These are phyloP conservation scores for Druceiella hillmani DNA, from an alignment of 2,888 invertebrate species.

Conservation along the genomic window DNA sequence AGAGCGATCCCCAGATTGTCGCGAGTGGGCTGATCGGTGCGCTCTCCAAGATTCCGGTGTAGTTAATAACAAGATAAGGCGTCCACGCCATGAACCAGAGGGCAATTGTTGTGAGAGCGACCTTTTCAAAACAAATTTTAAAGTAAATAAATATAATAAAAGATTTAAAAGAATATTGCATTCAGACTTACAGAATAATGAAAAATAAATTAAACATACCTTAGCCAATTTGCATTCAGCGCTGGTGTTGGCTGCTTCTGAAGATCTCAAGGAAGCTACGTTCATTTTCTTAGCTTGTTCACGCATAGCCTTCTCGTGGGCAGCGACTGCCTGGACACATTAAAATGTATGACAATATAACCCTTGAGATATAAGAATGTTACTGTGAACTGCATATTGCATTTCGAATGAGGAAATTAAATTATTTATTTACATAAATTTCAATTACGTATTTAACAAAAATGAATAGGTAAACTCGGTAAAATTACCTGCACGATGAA, in stretches of 20 bases:
- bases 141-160: too few relatives aligned
- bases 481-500: constrained; percentile 84
- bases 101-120: constrained; percentile 84
- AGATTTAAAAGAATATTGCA: too few relatives aligned
- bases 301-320: constrained; percentile 52
- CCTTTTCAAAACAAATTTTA: too few relatives aligned
- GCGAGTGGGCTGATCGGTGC: constrained; percentile 70
- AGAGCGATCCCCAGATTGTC: constrained; percentile 86
- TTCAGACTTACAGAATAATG: too few relatives aligned
- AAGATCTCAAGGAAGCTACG: constrained; percentile 51
- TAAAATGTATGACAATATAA: too few relatives aligned
- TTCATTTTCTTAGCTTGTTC: constrained; percentile 63
- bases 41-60: constrained; percentile 70
- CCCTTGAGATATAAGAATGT: too few relatives aligned
- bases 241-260: constrained; percentile 45
- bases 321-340: constrained; percentile 39
- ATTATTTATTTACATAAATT: too few relatives aligned
- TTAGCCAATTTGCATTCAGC: constrained; percentile 55
- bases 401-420: too few relatives aligned
- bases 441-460: too few relatives aligned
- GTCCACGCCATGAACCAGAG: constrained; percentile 94
- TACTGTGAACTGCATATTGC: too few relatives aligned
- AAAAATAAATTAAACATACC: too few relatives aligned
- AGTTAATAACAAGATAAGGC: constrained; percentile 80
- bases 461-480: too few relatives aligned